Evolutionary conservation across 2,888 invertebrate genomes (phyloP).

Genomic region (Nephrocerus scutellatus): DNA sequence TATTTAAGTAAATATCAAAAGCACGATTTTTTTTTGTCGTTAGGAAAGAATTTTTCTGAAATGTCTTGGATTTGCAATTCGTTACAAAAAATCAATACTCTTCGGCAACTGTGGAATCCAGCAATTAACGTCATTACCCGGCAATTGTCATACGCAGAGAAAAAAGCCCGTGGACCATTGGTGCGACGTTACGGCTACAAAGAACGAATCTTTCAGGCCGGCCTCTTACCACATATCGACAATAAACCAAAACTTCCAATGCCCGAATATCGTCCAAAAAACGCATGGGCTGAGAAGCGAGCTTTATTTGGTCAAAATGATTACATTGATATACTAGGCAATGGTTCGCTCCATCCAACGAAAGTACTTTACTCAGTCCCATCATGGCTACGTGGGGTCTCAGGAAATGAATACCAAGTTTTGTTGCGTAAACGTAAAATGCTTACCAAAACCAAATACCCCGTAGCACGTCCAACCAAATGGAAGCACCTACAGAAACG

Average conservation of each 20-base stretch:
- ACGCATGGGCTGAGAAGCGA: conserved; percentile 68
- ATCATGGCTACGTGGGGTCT: conserved; percentile 81
- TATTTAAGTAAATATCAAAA: too few relatives aligned
- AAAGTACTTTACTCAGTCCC: conserved; percentile 80
- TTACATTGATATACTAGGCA: conserved; percentile 92
- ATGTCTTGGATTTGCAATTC: conserved; percentile 29
- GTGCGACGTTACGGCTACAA: conserved; percentile 59
- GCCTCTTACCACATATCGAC: conserved; percentile 62
- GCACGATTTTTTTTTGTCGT: too few relatives aligned
- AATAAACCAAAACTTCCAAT: conserved; percentile 54
- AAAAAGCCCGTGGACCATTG: conserved; percentile 50
- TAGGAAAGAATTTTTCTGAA: too few relatives aligned
- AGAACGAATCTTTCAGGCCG: conserved; percentile 60
- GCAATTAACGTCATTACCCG: conserved; percentile 31
- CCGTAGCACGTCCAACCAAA: conserved; percentile 63
- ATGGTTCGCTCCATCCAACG: conserved; percentile 73
- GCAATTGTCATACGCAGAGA: conserved; percentile 52
- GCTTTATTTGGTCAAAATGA: conserved; percentile 94
- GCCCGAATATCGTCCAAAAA: conserved; percentile 64
- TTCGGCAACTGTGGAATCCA: background rate
- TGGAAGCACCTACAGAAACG: conserved; percentile 70
- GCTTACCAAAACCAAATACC: conserved; percentile 53
- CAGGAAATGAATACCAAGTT: conserved; percentile 75
- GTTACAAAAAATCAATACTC: conserved; percentile 22
- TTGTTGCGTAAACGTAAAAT: conserved; percentile 64